Evolutionary conservation across 1,140 invertebrate species (phyloP), one percentile per base, ranked within the genome.

Genomic region (Nomia melanderi): DNA sequence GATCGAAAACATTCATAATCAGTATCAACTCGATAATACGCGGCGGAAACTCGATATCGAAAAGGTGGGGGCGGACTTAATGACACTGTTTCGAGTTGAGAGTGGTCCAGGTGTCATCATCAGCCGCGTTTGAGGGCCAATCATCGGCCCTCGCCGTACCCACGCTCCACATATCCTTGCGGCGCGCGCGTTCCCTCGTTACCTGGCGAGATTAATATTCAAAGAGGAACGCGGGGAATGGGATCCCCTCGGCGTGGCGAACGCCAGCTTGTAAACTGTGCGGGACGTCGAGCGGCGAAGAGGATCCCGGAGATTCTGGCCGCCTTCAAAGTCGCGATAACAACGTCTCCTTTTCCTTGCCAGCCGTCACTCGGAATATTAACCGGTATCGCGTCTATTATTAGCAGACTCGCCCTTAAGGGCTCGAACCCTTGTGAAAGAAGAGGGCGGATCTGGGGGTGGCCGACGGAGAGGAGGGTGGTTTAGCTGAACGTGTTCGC

Each of bases 361-460:
- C 36, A 27, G 14, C 33, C 33, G 50, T 64, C 66, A 53, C 62
- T 47, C 53, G 76, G 82, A 84, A 83, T 84, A 84, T 84, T 83
- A 77, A 83, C 11, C 29, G 41, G 44, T 54, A 59, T 79, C 67
- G 54, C 50, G 64, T 33, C 65, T 65, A 74, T 83, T 78, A 83
- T 78, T 81, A 78, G 36, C 72, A 29, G 23, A 41, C 63, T 25
- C 33, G 70, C 67, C 56, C 62, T 66, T 76, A 56, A 81, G 63
- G 25, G 6, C 27, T 11, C 17, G n/a, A 8, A 23, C n/a, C 23
- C 25, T 31, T 14, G 27, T 41, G 8, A 27, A 36, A 71, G 25
- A 60, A 5, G 33, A 17, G 25, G 25, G 39, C 0, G 64, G 27
- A 20, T 29, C 27, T 39, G 44, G 44, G 12, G 56, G 56, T 14